Evolutionary conservation across 2,797 vertebrate genomes (phyloP), one percentile per base, ranked within the genome.

Genomic region (Podarcis lilfordi): DNA sequence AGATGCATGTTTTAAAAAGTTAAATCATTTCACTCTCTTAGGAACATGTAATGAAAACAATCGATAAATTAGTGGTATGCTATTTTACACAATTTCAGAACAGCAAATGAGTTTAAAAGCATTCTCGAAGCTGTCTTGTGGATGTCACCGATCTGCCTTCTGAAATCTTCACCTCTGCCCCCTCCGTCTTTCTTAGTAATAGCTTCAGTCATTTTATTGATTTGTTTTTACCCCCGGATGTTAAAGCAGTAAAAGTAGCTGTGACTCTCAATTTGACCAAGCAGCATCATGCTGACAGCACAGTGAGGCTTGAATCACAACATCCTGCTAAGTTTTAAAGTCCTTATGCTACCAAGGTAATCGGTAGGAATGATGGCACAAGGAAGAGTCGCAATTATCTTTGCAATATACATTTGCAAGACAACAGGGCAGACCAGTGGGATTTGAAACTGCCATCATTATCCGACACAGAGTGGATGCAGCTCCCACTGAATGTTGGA

Each of bases 131-230:
- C 61, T 86, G 75, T 59, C 84, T 89, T 91, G 66, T 82, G 89
- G 79, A 72, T 90, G 83, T 91, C 92, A 84, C 55, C 61, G 78
- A 76, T 82, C 9, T 88, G 71, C 55, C 71, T 43, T 80, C 71
- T 90, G 84, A 92, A 94, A 89, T 85, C 72, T 80, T 82, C 86
- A 88, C 80, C 19, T 92, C 10, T 90, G 21, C 89, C 90, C 84
- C 90, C 85, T 29, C 37, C 90, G 89, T 61, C 89, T 71, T 87
- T 80, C 43, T 82, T 89, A 27, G 27, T 93, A 93, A 89, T 78
- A 92, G 76, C 85, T 75, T 94, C 86, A 85, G 89, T 87, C 91
- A 86, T 72, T 87, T 92, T 92, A 94, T 94, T 89, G 83, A 91
- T 86, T 92, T 86, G 81, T 27, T 94, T 94, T 91, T 81, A 82